Base-by-base conservation (phyloP, 1,140 invertebrate genomes). In the Sarcophaga bullata region DNA sequence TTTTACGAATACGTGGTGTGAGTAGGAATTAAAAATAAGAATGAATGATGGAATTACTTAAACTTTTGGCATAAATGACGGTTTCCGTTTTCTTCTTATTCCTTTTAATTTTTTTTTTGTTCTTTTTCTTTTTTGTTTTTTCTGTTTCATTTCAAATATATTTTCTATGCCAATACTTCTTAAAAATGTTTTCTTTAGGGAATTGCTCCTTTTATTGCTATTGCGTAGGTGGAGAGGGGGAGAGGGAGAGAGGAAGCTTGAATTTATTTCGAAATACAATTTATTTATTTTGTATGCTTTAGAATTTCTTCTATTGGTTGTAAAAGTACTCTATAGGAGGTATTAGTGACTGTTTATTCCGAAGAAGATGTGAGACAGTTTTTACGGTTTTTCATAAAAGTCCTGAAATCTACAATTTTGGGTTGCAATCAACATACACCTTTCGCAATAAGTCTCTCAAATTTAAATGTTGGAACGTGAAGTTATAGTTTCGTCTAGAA, bases 251-350 rank as follows among this genome's bases (percentile, higher is more conserved):
- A 37, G 25, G 25, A 37, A 37, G 25, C 25, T 37, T 37, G 25
- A 37, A 8, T 17, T 68, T 19, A 78, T 52, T 11, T 78, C 75
- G 52, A 78, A 78, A 17, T 78, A 78, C 75, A 78, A 78, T 78
- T 78, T 78, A 78, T 78, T 78, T 50, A 52, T 78, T 50, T 78
- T 78, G 75, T 78, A 78, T 78, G 75, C 75, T 78, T 78, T 19
- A 48, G n/a, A 19, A 78, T 78, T 68, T 37, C 25, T 68, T 19
- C 19, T 68, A 37, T 37, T 37, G 13, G 13, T 7, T 6, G 3
- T n/a, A n/a, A 58, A 4, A 13, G 54, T n/a, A 15, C 54, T 0
- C 54, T 58, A 58, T 13, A 15, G 13, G 4, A 37, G 25, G 25
- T 37, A 37, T 37, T 37, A 37, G 1, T 37, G 25, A 37, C 1